These are phyloP conservation scores for Athalia circularis DNA, from an alignment of 2,888 invertebrate species.

Conservation along the genomic window DNA sequence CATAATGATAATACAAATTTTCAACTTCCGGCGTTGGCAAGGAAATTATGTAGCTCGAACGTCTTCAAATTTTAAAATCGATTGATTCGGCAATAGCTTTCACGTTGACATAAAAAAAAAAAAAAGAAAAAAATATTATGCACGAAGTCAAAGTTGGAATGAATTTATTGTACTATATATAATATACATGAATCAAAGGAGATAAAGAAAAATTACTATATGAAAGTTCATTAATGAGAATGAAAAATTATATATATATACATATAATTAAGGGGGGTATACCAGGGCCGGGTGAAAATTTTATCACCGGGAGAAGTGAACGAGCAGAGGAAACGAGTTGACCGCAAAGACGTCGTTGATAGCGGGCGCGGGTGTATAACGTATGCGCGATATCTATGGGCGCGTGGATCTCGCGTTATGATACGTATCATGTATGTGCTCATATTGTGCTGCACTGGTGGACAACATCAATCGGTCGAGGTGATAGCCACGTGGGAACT, in stretches of 20 bases:
- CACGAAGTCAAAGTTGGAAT: too few species aligned
- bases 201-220: too few species aligned
- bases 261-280: not conserved
- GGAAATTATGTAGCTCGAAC: not conserved
- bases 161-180: too few species aligned
- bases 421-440: too few species aligned
- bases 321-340: constrained; percentile 55
- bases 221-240: too few species aligned
- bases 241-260: too few species aligned
- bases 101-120: too few species aligned
- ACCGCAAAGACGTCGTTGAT: constrained; percentile 57
- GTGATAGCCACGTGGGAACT: constrained; percentile 40
- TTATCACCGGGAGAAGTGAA: not conserved
- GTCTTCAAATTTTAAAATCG: too few species aligned
- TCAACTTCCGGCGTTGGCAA: not conserved
- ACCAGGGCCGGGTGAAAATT: not conserved
- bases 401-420: constrained; percentile 35
- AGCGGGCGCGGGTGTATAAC: constrained; percentile 53
- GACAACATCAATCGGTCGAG: constrained; percentile 34
- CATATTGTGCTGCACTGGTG: not conserved
- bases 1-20: not conserved
- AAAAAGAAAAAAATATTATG: too few species aligned
- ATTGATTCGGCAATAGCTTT: too few species aligned
- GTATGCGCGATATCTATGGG: constrained; percentile 29
- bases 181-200: too few species aligned